These are phyloP conservation scores for Perithous albicinctus DNA, from an alignment of 2,888 invertebrate species.

Conservation along the genomic window DNA sequence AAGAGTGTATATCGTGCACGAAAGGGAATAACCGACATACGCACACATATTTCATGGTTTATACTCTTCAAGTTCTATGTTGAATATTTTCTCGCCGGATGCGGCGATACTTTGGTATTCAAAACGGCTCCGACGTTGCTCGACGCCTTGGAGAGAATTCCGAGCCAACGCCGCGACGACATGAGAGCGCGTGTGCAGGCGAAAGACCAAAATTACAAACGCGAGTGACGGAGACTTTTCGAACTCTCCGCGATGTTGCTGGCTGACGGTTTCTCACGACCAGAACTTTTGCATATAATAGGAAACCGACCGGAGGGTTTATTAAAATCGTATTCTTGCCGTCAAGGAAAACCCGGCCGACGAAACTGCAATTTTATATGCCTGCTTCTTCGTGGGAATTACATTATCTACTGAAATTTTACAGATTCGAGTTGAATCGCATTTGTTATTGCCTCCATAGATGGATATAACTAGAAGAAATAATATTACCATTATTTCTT, in stretches of 20 bases:
- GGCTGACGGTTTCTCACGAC: neutral
- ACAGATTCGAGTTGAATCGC: neutral
- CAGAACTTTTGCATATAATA: slow-evolving; percentile 1
- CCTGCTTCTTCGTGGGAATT: neutral
- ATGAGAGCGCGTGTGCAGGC: neutral
- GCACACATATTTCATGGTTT: slow-evolving; percentile 15
- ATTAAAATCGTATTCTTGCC: slow-evolving; percentile 40
- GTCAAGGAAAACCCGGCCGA: slow-evolving; percentile 1
- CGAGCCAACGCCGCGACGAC: slow-evolving; percentile 29
- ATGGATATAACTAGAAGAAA: neutral
- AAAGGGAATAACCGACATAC: slow-evolving; percentile 22
- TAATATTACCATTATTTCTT: neutral
- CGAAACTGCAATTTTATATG: slow-evolving; percentile 19
- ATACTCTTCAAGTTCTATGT: slow-evolving; percentile 23
- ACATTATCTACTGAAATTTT: slow-evolving; percentile 14
- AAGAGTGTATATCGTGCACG: neutral
- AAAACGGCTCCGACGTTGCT: slow-evolving; percentile 37
- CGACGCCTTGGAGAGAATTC: slow-evolving; percentile 53
- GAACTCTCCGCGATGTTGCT: neutral
- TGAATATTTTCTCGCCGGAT: slow-evolving; percentile 53
- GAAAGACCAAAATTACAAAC: slow-evolving; percentile 55
- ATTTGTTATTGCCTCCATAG: neutral
- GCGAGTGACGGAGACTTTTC: neutral
- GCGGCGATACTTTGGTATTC: slow-evolving; percentile 62
- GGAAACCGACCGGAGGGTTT: slow-evolving; percentile 52